Evolutionary conservation across 2,113 vertebrate species (phyloP), one percentile per base, ranked within the genome.

Genomic region (Apus apus): DNA sequence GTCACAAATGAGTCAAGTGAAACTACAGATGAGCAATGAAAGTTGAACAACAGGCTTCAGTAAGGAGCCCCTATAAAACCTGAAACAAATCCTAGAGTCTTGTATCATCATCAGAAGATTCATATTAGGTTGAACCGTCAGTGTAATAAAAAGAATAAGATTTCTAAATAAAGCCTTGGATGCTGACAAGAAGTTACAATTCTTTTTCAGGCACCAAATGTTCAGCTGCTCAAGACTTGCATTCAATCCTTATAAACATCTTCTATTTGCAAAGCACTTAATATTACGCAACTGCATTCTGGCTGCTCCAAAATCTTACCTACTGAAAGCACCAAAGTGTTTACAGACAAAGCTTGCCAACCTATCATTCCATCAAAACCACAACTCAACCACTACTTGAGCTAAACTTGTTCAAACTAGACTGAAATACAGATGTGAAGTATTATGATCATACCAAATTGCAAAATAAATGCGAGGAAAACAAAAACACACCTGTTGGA

Each of bases 331-430:
- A 34, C 57, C 22, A 2, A 80, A 90, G 85, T 51, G 57, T 96
- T 97, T 97, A 97, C 60, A 40, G 66, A 74, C 21, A 4, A 67
- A 91, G 38, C 58, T 76, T 97, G 91, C 96, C 97, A 97, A 96
- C 95, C 81, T 96, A 65, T 54, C 88, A 84, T 94, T 92, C 86
- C 94, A 94, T 56, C 83, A 84, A 92, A 96, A 96, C 93, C 96
- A 96, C 92, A 7, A 54, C 88, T 89, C 86, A 96, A 94, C 90
- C 92, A 95, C 85, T 68, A 80, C 96, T 80, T 93, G 72, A 98
- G 95, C 78, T 89, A 83, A 97, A 97, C 97, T 96, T 97, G 97
- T 95, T 90, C 46, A 5, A 92, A 94, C 94, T 90, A 95, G 87
- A 89, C 36, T 85, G 22, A 96, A 94, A 94, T 40, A 86, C 18